A percentile compares a stretch with the other conserved stretches of the same genome.
Conservation (phyloP, 64 coral and sea anemone genomes). For the Stichodactyla mertensii region DNA sequence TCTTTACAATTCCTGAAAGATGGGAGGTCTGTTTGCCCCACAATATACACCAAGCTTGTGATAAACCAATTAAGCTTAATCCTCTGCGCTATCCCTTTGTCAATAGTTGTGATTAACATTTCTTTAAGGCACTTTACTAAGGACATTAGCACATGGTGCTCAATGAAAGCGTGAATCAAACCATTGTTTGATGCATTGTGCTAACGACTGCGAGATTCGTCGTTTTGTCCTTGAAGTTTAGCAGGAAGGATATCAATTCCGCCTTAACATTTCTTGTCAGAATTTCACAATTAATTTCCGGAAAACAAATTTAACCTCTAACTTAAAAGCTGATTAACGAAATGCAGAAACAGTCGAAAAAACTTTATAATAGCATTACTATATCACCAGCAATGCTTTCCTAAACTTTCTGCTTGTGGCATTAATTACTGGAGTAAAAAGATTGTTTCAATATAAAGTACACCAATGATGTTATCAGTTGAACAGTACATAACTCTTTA, state of each 20-base stretch:
- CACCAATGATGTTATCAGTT: too few relatives aligned
- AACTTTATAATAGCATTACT: too few relatives aligned
- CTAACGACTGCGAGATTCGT: conserved; percentile 7
- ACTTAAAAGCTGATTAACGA: too few relatives aligned
- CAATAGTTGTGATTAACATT: conserved; percentile 43
- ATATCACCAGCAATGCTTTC: too few relatives aligned
- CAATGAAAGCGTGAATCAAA: not conserved
- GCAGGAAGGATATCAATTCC: not conserved
- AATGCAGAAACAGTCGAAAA: too few relatives aligned
- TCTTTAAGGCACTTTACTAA: conserved; percentile 19
- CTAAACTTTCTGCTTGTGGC: too few relatives aligned
- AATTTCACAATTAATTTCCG: not conserved
- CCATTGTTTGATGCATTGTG: not conserved
- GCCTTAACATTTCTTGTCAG: not conserved
- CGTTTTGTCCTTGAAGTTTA: not conserved
- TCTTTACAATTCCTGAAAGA: not conserved
- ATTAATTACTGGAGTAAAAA: too few relatives aligned
- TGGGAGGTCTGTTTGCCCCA: conserved; percentile 11
- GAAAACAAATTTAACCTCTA: too few relatives aligned
- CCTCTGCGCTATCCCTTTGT: not conserved
- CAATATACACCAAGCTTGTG: conserved; percentile 6
- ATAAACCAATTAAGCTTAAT: conserved; percentile 31
- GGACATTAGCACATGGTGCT: conserved; percentile 35
- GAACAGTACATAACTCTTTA: too few relatives aligned
- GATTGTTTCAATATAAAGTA: too few relatives aligned